Evolutionary conservation across 1,140 invertebrate species (phyloP).

Genomic region (Lordiphosa mommai): DNA sequence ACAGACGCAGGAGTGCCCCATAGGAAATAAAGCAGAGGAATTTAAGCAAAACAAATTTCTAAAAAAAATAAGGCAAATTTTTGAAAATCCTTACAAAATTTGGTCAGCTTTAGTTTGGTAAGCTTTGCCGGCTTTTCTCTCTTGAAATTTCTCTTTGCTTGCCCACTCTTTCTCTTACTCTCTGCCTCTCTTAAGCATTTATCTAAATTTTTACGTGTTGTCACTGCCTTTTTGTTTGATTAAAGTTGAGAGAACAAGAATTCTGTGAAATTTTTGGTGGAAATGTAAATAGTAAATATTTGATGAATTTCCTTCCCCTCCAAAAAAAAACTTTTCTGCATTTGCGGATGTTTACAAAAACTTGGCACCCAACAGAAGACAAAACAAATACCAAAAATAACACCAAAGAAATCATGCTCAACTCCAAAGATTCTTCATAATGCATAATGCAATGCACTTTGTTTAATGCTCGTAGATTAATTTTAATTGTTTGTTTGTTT

Average conservation of each 20-base stretch:
- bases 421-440: slow-evolving; percentile 22
- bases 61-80: no score
- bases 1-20: slow-evolving; percentile 45
- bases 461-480: slow-evolving; percentile 73
- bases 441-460: slow-evolving; percentile 69
- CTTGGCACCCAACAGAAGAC: slow-evolving; percentile 64
- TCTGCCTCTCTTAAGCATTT: slow-evolving; percentile 35
- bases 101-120: no score
- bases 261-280: slow-evolving; percentile 61
- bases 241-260: slow-evolving; percentile 65
- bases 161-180: no score
- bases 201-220: slow-evolving; percentile 6
- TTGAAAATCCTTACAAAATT: no score
- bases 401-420: no score
- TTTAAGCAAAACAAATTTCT: not conserved
- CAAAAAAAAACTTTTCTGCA: slow-evolving; percentile 39
- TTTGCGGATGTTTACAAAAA: slow-evolving; percentile 76
- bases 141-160: no score
- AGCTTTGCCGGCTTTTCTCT: no score
- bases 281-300: slow-evolving; percentile 77
- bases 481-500: slow-evolving; percentile 73
- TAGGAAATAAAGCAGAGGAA: slow-evolving; percentile 23
- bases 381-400: slow-evolving; percentile 40
- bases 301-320: slow-evolving; percentile 66
- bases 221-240: slow-evolving; percentile 46